These are phyloP conservation scores for Megathymus violae DNA, from an alignment of 1,140 invertebrate species.

Conservation along the genomic window DNA sequence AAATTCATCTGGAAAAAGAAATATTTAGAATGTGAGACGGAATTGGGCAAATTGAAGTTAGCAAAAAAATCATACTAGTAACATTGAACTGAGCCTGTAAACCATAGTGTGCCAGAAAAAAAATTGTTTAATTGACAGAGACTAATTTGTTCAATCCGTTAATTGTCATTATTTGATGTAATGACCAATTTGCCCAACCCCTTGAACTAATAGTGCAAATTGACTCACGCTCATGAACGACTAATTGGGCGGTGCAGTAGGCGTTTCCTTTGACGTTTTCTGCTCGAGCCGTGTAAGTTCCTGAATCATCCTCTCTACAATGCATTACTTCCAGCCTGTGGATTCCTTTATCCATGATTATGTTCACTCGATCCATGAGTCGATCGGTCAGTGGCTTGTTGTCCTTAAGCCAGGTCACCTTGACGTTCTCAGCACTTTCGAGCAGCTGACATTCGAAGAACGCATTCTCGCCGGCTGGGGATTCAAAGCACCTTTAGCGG, in stretches of 20 bases:
- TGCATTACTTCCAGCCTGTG: conserved; percentile 92
- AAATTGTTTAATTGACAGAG: too few relatives aligned
- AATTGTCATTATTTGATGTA: neutral
- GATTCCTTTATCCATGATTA: conserved; percentile 82
- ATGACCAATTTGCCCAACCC: conserved; percentile 35
- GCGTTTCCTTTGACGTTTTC: conserved; percentile 91
- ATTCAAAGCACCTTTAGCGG: conserved; percentile 62
- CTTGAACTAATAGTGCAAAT: conserved; percentile 27
- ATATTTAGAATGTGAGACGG: neutral
- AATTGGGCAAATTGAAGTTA: conserved; percentile 3
- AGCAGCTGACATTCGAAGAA: conserved; percentile 92
- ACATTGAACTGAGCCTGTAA: too few relatives aligned
- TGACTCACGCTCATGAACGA: conserved; percentile 92
- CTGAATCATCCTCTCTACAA: conserved; percentile 91
- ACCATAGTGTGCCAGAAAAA: too few relatives aligned
- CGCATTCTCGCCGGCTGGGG: conserved; percentile 92
- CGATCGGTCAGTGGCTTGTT: conserved; percentile 92
- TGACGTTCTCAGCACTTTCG: conserved; percentile 72
- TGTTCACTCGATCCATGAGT: conserved; percentile 89
- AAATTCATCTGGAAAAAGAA: conserved; percentile 37
- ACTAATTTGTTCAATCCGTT: too few relatives aligned
- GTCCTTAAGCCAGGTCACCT: conserved; percentile 95
- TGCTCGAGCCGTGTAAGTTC: conserved; percentile 96
- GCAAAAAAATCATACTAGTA: too few relatives aligned
- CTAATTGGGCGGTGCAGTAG: conserved; percentile 92